phyloP scores from a whole-genome alignment of 2,113 vertebrate species.

The Brachyistius frenatus region DNA sequence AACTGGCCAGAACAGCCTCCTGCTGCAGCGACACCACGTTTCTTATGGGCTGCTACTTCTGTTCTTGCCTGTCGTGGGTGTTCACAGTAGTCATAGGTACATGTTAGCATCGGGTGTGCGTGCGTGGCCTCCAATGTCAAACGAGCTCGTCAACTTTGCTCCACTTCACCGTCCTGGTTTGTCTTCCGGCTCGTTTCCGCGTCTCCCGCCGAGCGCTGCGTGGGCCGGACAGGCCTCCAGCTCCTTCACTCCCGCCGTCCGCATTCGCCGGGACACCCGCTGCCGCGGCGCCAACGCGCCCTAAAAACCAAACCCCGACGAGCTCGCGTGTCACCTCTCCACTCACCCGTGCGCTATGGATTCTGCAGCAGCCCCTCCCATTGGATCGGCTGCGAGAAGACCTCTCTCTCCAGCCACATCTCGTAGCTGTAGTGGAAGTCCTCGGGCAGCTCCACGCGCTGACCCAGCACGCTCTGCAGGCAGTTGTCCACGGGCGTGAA shows the following conservation, averaged over 20 bases:
- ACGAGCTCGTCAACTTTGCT: neutral
- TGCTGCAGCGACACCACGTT: constrained; percentile 52
- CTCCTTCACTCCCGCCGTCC: neutral
- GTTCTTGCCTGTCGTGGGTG: constrained; percentile 45
- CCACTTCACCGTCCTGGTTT: neutral
- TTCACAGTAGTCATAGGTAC: constrained; percentile 70
- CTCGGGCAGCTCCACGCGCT: constrained; percentile 91
- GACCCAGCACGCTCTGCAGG: constrained; percentile 95
- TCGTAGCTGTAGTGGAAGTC: constrained; percentile 96
- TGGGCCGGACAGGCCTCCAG: neutral
- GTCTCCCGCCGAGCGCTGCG: too few relatives aligned
- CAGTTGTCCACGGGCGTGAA: constrained; percentile 97
- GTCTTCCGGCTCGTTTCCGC: too few relatives aligned
- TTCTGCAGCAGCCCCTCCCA: constrained; percentile 95
- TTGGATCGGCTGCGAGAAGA: constrained; percentile 96
- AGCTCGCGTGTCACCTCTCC: neutral
- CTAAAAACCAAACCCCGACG: too few relatives aligned
- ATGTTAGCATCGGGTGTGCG: constrained; percentile 44
- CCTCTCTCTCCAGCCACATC: constrained; percentile 97
- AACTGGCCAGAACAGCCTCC: constrained; percentile 41
- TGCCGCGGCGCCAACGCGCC: too few relatives aligned
- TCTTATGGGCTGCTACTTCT: constrained; percentile 45
- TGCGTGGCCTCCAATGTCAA: constrained; percentile 16
- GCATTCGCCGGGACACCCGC: too few relatives aligned
- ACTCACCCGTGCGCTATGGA: constrained; percentile 44